phyloP scores from a whole-genome alignment of 2,888 invertebrate species.

The Chrysopilus asiliformis region DNA sequence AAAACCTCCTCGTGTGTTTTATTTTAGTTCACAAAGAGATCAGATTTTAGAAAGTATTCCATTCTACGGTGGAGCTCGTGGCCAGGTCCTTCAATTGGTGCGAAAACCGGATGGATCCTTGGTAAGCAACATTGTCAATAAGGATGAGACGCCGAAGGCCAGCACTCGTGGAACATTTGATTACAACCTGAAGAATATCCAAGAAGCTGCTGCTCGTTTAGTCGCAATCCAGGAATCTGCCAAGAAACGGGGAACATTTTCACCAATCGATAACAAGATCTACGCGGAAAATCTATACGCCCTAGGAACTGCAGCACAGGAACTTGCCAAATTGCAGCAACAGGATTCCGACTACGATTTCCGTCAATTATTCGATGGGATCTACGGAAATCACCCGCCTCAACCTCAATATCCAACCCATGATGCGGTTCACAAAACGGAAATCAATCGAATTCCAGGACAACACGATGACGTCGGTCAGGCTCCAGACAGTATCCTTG shows the following conservation, averaged over 20 bases:
- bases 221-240: conserved; percentile 48
- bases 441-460: conserved; percentile 37
- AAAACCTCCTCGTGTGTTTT: too few species aligned
- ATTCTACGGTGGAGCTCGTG: conserved; percentile 60
- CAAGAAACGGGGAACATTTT: conserved; percentile 43
- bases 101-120: conserved; percentile 41
- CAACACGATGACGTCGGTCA: too few species aligned
- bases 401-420: conserved; percentile 22
- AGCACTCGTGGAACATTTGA: conserved; percentile 28
- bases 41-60: conserved; percentile 37
- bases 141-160: conserved; percentile 15
- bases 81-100: conserved; percentile 49
- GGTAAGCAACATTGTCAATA: conserved; percentile 36
- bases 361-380: conserved; percentile 34
- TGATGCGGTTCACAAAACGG: conserved; percentile 7
- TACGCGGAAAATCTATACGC: conserved; percentile 45
- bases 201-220: conserved; percentile 43
- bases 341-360: conserved; percentile 41
- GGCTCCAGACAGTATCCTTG: too few species aligned
- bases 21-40: too few species aligned
- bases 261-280: conserved; percentile 39
- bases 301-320: conserved; percentile 44
- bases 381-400: conserved; percentile 6
- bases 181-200: conserved; percentile 44
- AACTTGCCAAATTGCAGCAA: conserved; percentile 41